Conservation (phyloP, 2,797 vertebrate genomes). For the Huso huso region DNA sequence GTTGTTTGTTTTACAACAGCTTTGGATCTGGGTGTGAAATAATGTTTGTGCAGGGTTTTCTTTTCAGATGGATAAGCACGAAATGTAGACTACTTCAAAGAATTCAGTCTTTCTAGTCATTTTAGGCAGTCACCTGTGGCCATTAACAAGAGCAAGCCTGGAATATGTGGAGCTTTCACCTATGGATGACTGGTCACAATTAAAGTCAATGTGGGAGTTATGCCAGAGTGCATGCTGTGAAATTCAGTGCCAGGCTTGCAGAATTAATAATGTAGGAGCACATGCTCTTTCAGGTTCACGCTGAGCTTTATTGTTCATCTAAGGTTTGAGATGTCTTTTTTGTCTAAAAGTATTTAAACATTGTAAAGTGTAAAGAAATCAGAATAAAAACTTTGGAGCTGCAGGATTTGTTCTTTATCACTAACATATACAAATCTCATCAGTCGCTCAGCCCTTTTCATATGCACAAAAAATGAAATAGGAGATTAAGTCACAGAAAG, state of each 20-base stretch:
- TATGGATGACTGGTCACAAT: slow-evolving; percentile 36
- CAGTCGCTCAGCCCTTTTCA: no score
- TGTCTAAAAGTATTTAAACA: no score
- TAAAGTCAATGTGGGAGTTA: slow-evolving; percentile 25
- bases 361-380: no score
- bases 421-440: no score
- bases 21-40: no score
- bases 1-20: no score
- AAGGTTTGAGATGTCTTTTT: not conserved
- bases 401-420: no score
- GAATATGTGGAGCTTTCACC: not conserved
- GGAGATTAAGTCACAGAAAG: no score
- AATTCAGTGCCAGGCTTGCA: slow-evolving; percentile 27
- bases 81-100: slow-evolving; percentile 29
- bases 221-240: slow-evolving; percentile 25
- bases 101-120: not conserved
- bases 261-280: slow-evolving; percentile 46
- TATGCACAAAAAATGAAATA: no score
- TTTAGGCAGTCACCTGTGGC: not conserved
- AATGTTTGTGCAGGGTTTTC: not conserved
- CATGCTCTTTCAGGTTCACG: slow-evolving; percentile 21
- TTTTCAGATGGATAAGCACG: not conserved
- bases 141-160: not conserved
- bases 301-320: not conserved
- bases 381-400: no score